These are phyloP conservation scores for Anoncus sp. DNA, from an alignment of 2,888 invertebrate species.

Conservation along the genomic window DNA sequence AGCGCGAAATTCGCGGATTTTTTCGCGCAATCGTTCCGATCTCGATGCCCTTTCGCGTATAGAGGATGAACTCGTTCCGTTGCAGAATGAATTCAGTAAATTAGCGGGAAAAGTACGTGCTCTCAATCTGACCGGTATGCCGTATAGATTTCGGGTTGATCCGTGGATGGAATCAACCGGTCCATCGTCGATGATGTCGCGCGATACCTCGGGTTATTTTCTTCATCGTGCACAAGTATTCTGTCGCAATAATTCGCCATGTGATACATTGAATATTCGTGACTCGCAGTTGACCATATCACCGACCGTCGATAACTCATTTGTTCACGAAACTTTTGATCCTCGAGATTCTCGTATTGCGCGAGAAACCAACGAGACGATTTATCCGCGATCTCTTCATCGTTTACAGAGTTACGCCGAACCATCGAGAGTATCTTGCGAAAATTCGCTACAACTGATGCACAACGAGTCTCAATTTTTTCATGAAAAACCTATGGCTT, in stretches of 20 bases:
- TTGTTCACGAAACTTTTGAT: neutral
- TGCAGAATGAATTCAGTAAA: conserved; percentile 70
- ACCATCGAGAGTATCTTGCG: neutral
- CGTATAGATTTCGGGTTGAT: conserved; percentile 19
- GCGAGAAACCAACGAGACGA: conserved; percentile 7
- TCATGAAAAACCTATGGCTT: conserved; percentile 50
- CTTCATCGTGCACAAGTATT: conserved; percentile 55
- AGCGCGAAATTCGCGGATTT: conserved; percentile 6
- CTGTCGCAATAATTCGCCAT: conserved; percentile 45
- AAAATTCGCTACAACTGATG: conserved; percentile 1
- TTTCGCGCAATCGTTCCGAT: conserved; percentile 60
- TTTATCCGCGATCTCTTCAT: conserved; percentile 15
- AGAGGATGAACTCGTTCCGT: conserved; percentile 70
- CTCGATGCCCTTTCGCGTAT: conserved; percentile 68
- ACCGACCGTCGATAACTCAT: conserved; percentile 33
- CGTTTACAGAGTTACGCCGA: conserved; percentile 11
- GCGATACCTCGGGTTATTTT: conserved; percentile 54
- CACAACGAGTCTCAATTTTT: conserved; percentile 16
- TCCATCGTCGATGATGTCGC: conserved; percentile 38
- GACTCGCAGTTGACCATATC: conserved; percentile 18
- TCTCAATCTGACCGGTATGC: conserved; percentile 58
- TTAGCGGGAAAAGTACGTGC: conserved; percentile 69
- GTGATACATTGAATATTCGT: neutral
- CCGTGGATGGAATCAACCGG: conserved; percentile 29
- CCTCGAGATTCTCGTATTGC: conserved; percentile 5